Evolutionary conservation across 2,888 invertebrate genomes (phyloP), one percentile per base, ranked within the genome.

Genomic region (Lasioglossum pauxillum): DNA sequence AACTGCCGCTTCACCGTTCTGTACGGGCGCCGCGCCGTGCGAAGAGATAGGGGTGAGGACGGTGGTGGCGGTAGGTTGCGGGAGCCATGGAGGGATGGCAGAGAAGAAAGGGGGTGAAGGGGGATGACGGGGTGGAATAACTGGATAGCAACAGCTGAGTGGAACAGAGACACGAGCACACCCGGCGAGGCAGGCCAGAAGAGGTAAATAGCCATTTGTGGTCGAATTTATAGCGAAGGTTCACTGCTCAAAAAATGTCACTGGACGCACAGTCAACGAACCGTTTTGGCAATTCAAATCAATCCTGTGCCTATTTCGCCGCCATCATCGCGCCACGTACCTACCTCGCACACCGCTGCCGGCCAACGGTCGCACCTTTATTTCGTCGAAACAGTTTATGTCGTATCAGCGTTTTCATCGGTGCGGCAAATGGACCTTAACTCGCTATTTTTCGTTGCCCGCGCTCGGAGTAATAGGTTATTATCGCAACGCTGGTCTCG

Each of bases 271-370:
- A 87, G 80, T 71, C 90, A 88, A 76, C 78, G 82, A 84, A 90
- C 90, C 92, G 87, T 88, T 92, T 90, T 88, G 85, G 78, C 88
- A 87, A 89, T 91, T 90, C 84, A 78, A 91, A 90, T 87, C 88
- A 85, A 89, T 83, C 83, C 80, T 78, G 53, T 67, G 64, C 49
- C 85, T 74, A 75, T 86, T 74, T 64, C 75, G 60, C 60, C 57
- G 2, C 35, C 46, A 8, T 10, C 31, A 1, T 69, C 72, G 19
- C 8, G 27, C 53, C 57, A n/a, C 44, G 14, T 57, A 44, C 31
- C 7, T 7, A 49, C 12, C 12, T 46, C 7, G 0, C 53, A 53
- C 53, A 23, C 10, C 23, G 10, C 8, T 53, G 53, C 23, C 16
- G 31, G 60, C 27, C 60, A 60, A 60, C 60, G 77, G 44, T n/a